Percentiles rank a stretch among this genome's conserved stretches.
phyloP scores from a whole-genome alignment of 92 coral and sea anemone genomes.

The Chrysogorgia sp. region DNA sequence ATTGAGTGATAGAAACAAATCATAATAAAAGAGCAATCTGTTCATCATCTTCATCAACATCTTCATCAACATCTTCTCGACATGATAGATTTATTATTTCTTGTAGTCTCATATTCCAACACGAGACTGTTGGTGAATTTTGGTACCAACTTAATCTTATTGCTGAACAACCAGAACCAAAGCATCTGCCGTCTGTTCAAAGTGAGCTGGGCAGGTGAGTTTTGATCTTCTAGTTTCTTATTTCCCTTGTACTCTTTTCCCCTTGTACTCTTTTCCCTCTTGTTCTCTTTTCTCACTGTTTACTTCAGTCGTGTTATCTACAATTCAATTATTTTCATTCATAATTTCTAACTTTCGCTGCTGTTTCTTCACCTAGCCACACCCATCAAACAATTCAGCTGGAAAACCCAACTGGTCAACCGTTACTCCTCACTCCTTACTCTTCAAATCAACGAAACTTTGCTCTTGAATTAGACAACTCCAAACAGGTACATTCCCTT shows the following conservation, averaged over 20 bases:
- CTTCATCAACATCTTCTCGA: background rate
- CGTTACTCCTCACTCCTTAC: conserved; percentile 74
- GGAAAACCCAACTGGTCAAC: conserved; percentile 84
- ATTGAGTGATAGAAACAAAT: too few species aligned
- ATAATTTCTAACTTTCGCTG: background rate
- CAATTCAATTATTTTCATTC: background rate
- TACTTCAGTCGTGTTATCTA: background rate
- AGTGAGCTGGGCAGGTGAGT: conserved; percentile 93
- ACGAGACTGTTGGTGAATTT: conserved; percentile 83
- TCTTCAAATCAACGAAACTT: conserved; percentile 78
- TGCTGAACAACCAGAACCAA: conserved; percentile 79
- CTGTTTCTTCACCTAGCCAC: conserved; percentile 51
- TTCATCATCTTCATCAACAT: background rate
- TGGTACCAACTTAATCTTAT: conserved; percentile 88
- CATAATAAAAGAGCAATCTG: background rate
- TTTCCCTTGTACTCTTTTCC: background rate
- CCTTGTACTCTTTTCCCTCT: background rate
- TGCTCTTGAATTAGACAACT: conserved; percentile 71
- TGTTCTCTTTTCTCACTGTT: background rate
- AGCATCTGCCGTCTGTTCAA: conserved; percentile 79
- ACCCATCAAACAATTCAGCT: conserved; percentile 91
- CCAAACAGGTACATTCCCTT: conserved; percentile 60
- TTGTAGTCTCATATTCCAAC: conserved; percentile 84
- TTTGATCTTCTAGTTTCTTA: background rate
- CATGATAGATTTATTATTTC: background rate